Evolutionary conservation across 2,888 invertebrate genomes (phyloP).

Genomic region (Eupeodes latifasciatus): DNA sequence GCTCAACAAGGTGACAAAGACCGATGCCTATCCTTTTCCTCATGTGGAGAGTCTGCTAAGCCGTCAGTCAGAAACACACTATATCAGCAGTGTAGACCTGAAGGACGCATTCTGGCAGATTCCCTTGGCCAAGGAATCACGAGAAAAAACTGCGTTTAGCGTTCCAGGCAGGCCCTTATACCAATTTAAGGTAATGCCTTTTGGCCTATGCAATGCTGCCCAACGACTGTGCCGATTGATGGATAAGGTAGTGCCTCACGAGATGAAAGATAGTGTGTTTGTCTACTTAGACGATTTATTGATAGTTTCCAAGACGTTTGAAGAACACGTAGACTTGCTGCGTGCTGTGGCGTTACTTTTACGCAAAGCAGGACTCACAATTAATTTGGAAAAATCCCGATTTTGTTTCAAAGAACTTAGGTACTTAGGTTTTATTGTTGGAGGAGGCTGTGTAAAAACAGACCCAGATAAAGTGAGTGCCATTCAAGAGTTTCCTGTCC

Average conservation of each 20-base stretch:
- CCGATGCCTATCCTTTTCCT: conserved; percentile 47
- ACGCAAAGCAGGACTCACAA: conserved; percentile 32
- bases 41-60: conserved; percentile 77
- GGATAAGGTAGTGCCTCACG: conserved; percentile 31
- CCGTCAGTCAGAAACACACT: conserved; percentile 65
- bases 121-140: conserved; percentile 7
- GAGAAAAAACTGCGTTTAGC: conserved; percentile 38
- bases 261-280: conserved; percentile 25
- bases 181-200: conserved; percentile 16
- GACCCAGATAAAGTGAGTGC: conserved; percentile 25
- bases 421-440: conserved; percentile 35
- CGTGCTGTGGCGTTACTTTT: conserved; percentile 10
- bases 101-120: conserved; percentile 39
- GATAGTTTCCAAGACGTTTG: conserved; percentile 34
- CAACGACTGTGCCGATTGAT: conserved; percentile 15
- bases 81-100: neutral
- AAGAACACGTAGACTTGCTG: conserved; percentile 21
- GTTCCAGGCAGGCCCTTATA: conserved; percentile 22
- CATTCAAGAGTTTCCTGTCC: conserved; percentile 25
- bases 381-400: conserved; percentile 39
- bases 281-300: conserved; percentile 37
- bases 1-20: too few relatives aligned
- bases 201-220: conserved; percentile 11
- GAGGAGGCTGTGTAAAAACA: conserved; percentile 34
- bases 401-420: conserved; percentile 30